phyloP scores from a whole-genome alignment of 2,888 invertebrate species.

The Achlya flavicornis region DNA sequence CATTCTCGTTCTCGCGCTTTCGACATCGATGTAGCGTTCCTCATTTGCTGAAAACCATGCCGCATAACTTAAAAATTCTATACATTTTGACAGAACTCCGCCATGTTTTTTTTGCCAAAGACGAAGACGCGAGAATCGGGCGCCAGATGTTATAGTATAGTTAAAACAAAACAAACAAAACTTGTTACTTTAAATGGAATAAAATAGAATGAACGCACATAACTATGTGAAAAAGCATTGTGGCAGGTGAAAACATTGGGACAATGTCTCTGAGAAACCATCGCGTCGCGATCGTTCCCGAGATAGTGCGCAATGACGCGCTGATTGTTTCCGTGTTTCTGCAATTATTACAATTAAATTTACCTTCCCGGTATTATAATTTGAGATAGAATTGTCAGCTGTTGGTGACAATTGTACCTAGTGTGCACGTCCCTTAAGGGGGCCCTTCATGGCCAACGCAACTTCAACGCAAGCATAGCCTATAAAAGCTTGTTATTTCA shows the following conservation, averaged over 20 bases:
- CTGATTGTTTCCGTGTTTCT: conserved; percentile 51
- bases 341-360: conserved; percentile 18
- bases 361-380: conserved; percentile 17
- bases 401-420: neutral
- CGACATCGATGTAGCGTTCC: no score
- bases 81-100: no score
- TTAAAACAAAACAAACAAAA: conserved; percentile 16
- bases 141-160: neutral
- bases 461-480: no score
- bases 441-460: no score
- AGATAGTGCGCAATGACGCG: conserved; percentile 38
- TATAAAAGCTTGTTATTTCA: no score
- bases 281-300: conserved; percentile 31
- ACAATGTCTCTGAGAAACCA: conserved; percentile 53
- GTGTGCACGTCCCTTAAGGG: neutral
- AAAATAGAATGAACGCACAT: conserved; percentile 23
- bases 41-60: no score
- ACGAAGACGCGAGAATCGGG: no score
- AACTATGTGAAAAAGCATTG: conserved; percentile 71
- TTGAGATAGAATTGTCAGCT: neutral
- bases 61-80: no score
- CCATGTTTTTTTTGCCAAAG: no score
- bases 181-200: conserved; percentile 28
- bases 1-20: neutral
- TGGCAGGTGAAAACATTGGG: conserved; percentile 50